phyloP scores from a whole-genome alignment of 2,888 invertebrate genomes.

The Torymus tubicola region DNA sequence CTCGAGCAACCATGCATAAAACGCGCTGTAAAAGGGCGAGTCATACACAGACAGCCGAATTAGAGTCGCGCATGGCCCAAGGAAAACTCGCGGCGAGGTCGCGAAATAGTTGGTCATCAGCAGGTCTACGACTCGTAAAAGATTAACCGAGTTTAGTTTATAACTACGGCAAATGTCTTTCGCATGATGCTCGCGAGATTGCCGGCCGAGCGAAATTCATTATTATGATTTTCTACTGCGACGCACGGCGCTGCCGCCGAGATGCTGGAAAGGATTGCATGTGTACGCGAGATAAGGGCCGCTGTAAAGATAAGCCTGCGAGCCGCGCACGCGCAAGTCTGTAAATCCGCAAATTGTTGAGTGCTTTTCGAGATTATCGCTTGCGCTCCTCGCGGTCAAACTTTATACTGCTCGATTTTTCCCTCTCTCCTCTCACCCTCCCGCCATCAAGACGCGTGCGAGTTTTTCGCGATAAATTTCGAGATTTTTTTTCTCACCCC shows the following conservation, averaged over 20 bases:
- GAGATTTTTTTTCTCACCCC: slow-evolving; percentile 15
- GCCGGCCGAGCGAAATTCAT: slow-evolving; percentile 56
- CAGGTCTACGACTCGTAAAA: slow-evolving; percentile 46
- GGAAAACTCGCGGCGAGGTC: too few relatives aligned
- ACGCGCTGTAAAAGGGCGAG: too few relatives aligned
- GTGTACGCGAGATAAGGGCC: slow-evolving; percentile 52
- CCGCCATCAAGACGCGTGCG: slow-evolving; percentile 5
- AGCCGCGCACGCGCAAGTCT: slow-evolving; percentile 55
- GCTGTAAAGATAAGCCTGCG: slow-evolving; percentile 56
- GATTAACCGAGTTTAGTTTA: slow-evolving; percentile 59
- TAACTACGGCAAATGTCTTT: slow-evolving; percentile 60
- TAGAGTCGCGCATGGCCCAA: too few relatives aligned
- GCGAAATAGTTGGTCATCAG: slow-evolving; percentile 13
- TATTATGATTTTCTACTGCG: slow-evolving; percentile 51
- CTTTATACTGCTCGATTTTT: slow-evolving; percentile 45
- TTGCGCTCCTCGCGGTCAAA: slow-evolving; percentile 47
- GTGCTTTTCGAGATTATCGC: slow-evolving; percentile 57
- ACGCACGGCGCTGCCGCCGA: slow-evolving; percentile 44
- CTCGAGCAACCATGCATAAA: too few relatives aligned
- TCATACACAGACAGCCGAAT: too few relatives aligned
- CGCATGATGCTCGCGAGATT: slow-evolving; percentile 62
- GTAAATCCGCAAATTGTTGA: slow-evolving; percentile 59
- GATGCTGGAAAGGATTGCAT: slow-evolving; percentile 55
- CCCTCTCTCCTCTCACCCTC: not conserved
- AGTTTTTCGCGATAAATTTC: slow-evolving; percentile 48